phyloP scores from a whole-genome alignment of 1,140 invertebrate species.

The Ceratina australensis region DNA sequence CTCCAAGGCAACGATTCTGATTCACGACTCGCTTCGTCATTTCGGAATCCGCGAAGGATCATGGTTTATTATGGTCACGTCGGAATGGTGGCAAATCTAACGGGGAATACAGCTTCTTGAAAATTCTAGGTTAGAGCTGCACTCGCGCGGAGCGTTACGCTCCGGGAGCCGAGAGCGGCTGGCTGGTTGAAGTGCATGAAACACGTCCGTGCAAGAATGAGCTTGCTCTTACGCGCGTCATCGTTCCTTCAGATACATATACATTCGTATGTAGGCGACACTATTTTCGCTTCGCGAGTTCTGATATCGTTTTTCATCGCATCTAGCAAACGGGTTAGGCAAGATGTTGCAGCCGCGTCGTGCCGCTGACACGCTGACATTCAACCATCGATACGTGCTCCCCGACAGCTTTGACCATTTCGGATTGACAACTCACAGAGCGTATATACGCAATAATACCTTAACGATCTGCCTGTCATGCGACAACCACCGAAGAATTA shows the following conservation, averaged over 20 bases:
- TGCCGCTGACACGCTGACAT: constrained; percentile 7
- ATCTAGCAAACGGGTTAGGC: background rate
- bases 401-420: background rate
- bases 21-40: constrained; percentile 11
- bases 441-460: background rate
- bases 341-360: background rate
- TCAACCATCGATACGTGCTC: background rate
- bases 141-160: background rate
- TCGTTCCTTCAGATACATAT: no score
- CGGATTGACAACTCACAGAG: background rate
- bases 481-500: no score
- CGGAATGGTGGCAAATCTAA: background rate
- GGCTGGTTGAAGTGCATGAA: background rate
- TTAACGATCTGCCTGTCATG: background rate
- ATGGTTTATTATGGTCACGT: constrained; percentile 36
- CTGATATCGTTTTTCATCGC: constrained; percentile 40
- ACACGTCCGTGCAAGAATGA: constrained; percentile 19
- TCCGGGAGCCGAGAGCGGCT: constrained; percentile 1
- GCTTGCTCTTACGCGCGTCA: background rate
- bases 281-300: constrained; percentile 21
- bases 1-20: constrained; percentile 20
- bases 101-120: constrained; percentile 30
- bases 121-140: constrained; percentile 43
- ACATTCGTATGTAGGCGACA: constrained; percentile 6
- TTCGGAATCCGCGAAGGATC: constrained; percentile 36